Percentiles rank a stretch among this genome's conserved stretches.
Conservation (phyloP, 1,140 invertebrate species). For the Nasonia longicornis region DNA sequence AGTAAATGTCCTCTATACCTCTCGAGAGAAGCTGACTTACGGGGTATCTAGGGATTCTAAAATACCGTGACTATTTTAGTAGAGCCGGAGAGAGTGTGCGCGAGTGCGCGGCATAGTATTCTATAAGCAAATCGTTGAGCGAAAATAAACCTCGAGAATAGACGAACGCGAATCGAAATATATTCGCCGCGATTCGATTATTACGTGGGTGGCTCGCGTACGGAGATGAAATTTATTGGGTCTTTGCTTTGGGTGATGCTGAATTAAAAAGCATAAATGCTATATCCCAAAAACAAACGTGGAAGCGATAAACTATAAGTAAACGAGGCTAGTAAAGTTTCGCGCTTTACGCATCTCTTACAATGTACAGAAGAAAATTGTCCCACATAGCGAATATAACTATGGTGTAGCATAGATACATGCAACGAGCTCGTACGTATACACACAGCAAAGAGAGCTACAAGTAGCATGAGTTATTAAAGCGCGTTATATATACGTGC, state of each 20-base stretch:
- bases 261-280: neutral
- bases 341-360: slow-evolving; percentile 1
- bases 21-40: neutral
- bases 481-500: no score
- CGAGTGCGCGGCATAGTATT: neutral
- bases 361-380: neutral
- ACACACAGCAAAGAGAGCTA: no score
- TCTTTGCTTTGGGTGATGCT: no score
- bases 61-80: slow-evolving; percentile 32
- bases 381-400: slow-evolving; percentile 1
- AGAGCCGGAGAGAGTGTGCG: neutral
- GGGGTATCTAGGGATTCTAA: slow-evolving; percentile 7
- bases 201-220: neutral
- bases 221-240: neutral
- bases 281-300: no score
- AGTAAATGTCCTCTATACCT: neutral
- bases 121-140: neutral
- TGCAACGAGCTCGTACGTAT: neutral
- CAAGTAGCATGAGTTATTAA: no score
- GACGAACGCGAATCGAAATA: neutral
- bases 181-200: neutral
- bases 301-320: no score
- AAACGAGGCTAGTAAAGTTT: neutral
- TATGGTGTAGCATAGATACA: neutral
- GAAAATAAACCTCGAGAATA: slow-evolving; percentile 4